Base-by-base conservation (phyloP, 2,113 vertebrate genomes). In the Carassius carassius region DNA sequence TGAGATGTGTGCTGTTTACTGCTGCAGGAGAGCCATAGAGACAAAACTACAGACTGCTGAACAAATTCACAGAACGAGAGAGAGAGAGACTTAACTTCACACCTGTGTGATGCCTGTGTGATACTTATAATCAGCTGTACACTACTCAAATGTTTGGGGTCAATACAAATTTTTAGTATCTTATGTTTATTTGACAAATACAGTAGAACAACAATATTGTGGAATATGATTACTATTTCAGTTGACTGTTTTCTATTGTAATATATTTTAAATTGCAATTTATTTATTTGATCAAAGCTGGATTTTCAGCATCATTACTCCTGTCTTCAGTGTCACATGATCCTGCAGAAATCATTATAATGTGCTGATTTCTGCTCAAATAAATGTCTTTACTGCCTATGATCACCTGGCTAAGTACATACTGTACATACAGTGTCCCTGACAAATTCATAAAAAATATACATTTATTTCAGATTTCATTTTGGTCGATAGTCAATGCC, bases 1-100 rank as follows among this genome's bases (percentile, higher is more conserved):
- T 62, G 56, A 78, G 54, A 44, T 62, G 32, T n/a, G 70, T n/a
- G 37, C 21, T n/a, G 70, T 73, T 44, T 73, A 13, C 41, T 73
- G 21, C 37, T 44, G 16, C 35, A 23, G 19, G 25, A 51, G 47
- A 49, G 14, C 23, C 14, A 32, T 17, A 70, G 25, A 72, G 62
- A 58, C 47, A 25, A 56, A 82, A 49, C 47, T n/a, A 72, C 11
- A 58, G 37, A 56, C 19, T 4, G 5, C 17, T 44, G 49, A 67
- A 29, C 16, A 54, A n/a, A 41, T n/a, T 32, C 47, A 12, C 0
- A 47, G 32, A 32, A 21, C 21, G 10, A 23, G 17, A 23, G 2
- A 74, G 51, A 83, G 5, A 35, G 37, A 63, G 8, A n/a, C 70
- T 44, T 44, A 2, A 44, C 70, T 47, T 73, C 21, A 23, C n/a